Percentiles rank a stretch among this genome's conserved stretches.
phyloP scores from a whole-genome alignment of 2,113 vertebrate species.

The Pandion haliaetus region DNA sequence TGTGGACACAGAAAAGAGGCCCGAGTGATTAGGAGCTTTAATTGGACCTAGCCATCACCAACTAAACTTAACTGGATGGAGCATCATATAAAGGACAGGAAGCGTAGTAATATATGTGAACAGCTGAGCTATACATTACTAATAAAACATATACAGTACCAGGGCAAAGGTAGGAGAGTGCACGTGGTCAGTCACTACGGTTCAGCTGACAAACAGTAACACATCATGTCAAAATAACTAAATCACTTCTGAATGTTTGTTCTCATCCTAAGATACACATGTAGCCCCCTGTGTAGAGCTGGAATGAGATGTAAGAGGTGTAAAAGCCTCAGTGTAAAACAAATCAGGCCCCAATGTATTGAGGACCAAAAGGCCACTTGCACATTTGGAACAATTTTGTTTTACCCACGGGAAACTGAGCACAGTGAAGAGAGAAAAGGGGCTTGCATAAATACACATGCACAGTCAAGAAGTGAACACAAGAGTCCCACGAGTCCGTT shows the following conservation, averaged over 20 bases:
- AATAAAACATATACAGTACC: not conserved
- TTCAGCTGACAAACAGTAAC: not conserved
- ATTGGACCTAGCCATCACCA: not conserved
- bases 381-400: not conserved
- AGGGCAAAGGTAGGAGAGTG: not conserved
- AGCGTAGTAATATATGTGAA: accelerated
- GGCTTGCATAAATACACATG: accelerated
- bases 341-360: accelerated
- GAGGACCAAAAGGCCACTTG: not conserved
- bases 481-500: accelerated
- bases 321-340: not conserved
- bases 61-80: not conserved
- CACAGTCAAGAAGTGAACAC: not conserved
- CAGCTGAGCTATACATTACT: not conserved
- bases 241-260: not conserved
- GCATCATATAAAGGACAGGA: not conserved
- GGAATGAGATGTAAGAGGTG: not conserved
- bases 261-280: not conserved
- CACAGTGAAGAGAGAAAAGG: not conserved
- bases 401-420: not conserved
- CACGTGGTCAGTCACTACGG: not conserved
- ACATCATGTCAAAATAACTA: not conserved
- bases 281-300: not conserved
- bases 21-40: not conserved
- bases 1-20: not conserved